A percentile compares a stretch with the other conserved stretches of the same genome.
These are phyloP conservation scores for Brachypodius melanocephalos DNA, from an alignment of 2,113 vertebrate species.

Conservation along the genomic window DNA sequence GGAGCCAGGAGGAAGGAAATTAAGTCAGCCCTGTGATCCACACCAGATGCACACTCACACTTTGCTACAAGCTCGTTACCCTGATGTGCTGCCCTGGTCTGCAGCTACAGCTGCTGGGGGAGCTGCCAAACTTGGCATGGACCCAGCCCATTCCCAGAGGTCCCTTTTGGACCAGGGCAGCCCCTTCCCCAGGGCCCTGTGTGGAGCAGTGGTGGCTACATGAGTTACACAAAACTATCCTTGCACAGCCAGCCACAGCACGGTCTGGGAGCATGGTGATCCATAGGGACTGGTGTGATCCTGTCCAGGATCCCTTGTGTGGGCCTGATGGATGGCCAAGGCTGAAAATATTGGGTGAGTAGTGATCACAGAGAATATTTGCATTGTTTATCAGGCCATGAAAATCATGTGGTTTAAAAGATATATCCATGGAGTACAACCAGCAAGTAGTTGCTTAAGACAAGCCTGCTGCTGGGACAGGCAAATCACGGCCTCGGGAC, in stretches of 20 bases:
- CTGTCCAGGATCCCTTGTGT: neutral
- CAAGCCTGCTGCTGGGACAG: neutral
- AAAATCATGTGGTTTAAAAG: neutral
- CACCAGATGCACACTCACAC: neutral
- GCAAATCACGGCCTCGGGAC: neutral
- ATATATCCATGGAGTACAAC: neutral
- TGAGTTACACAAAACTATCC: neutral
- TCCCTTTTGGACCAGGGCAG: neutral
- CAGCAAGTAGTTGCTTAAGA: neutral
- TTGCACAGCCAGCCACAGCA: neutral
- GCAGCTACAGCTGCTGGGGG: neutral
- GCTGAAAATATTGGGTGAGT: neutral
- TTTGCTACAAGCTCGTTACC: neutral
- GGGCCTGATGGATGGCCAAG: neutral
- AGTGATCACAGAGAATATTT: neutral
- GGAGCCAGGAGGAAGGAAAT: constrained; percentile 8
- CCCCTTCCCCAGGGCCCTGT: fast-evolving
- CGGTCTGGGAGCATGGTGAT: fast-evolving
- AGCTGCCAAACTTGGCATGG: neutral
- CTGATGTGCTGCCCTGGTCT: neutral
- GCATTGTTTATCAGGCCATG: neutral
- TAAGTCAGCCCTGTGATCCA: neutral
- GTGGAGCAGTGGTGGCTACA: fast-evolving
- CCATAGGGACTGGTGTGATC: neutral
- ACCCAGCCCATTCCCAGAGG: fast-evolving